Conservation (phyloP, 1,140 invertebrate genomes). For the Argopecten irradians region DNA sequence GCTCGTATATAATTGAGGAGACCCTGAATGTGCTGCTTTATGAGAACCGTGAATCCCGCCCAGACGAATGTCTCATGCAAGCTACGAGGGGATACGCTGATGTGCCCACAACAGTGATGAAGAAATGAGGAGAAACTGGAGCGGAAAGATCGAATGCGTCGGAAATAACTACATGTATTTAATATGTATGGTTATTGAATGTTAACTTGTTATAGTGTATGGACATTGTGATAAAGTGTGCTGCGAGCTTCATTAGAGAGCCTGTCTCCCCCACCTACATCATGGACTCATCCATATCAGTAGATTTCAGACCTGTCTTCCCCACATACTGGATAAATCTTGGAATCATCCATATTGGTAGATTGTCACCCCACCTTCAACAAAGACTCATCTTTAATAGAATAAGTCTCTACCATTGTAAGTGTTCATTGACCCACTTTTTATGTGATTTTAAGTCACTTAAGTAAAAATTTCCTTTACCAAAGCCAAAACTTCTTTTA, state of each 20-base stretch:
- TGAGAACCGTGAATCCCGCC: constrained; percentile 87
- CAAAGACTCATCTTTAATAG: too few relatives aligned
- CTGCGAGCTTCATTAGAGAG: not conserved
- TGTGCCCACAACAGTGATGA: constrained; percentile 70
- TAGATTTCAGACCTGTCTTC: too few relatives aligned
- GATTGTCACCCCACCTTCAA: too few relatives aligned
- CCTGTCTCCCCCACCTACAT: not conserved
- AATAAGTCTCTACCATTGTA: too few relatives aligned
- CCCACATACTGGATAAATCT: too few relatives aligned
- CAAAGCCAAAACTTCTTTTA: too few relatives aligned
- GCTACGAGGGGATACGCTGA: constrained; percentile 83
- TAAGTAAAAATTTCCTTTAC: too few relatives aligned
- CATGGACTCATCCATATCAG: not conserved
- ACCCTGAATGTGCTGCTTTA: constrained; percentile 97
- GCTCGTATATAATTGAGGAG: constrained; percentile 99
- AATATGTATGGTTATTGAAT: not conserved
- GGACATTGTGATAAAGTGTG: not conserved
- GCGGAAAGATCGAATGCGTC: constrained; percentile 49
- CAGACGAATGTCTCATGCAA: constrained; percentile 96
- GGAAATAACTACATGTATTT: constrained; percentile 48
- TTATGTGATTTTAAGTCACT: too few relatives aligned
- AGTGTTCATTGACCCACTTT: too few relatives aligned
- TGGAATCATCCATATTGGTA: too few relatives aligned
- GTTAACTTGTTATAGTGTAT: not conserved
- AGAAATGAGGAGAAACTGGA: constrained; percentile 68